Conservation (phyloP, 2,888 invertebrate species). For the Chrysolina americana region DNA sequence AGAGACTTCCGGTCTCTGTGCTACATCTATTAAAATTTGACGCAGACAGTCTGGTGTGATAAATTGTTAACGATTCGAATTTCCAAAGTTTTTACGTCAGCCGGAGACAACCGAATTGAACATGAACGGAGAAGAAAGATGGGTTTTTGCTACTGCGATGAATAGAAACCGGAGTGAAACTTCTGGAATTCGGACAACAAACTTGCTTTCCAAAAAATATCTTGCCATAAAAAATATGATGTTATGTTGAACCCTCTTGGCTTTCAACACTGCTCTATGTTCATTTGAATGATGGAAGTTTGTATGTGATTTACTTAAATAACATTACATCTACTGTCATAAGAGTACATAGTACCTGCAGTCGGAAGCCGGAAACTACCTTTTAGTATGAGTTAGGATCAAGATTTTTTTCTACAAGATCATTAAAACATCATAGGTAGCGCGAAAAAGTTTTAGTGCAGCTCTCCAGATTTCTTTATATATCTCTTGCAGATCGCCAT, state of each 20-base stretch:
- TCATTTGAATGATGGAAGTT: too few relatives aligned
- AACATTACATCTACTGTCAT: too few relatives aligned
- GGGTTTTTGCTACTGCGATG: conserved; percentile 1
- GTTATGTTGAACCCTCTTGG: neutral
- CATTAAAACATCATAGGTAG: too few relatives aligned
- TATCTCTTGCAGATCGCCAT: too few relatives aligned
- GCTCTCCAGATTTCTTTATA: too few relatives aligned
- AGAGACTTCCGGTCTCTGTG: neutral
- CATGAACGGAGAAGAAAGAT: conserved; percentile 16
- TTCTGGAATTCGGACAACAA: conserved; percentile 10
- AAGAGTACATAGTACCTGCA: too few relatives aligned
- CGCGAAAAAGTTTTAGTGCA: too few relatives aligned
- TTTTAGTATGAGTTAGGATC: too few relatives aligned
- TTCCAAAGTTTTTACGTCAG: conserved; percentile 30
- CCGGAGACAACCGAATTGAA: conserved; percentile 25
- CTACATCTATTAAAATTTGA: conserved; percentile 34
- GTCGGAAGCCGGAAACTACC: too few relatives aligned
- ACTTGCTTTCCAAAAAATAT: neutral
- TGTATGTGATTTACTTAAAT: too few relatives aligned
- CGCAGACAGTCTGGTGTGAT: conserved; percentile 33
- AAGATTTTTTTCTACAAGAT: too few relatives aligned
- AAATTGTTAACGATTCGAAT: conserved; percentile 36
- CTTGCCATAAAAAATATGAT: neutral
- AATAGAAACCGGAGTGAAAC: neutral
- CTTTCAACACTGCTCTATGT: neutral